Base-by-base conservation (phyloP, 1,140 invertebrate genomes). In the Apocrypta bakeri region DNA sequence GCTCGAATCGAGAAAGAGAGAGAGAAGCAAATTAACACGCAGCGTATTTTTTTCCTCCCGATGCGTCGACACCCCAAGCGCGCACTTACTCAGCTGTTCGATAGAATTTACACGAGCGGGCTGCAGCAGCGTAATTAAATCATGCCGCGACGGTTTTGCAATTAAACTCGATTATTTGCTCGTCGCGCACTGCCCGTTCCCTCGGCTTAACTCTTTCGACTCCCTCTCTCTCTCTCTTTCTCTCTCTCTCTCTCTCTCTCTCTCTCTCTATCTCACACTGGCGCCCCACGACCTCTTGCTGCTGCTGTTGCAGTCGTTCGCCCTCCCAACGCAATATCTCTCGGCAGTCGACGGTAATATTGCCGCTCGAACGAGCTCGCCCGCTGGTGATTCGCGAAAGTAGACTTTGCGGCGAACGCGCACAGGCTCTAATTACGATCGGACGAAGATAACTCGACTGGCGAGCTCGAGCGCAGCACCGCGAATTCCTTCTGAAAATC, bases 101-200 rank as follows among this genome's bases (percentile, higher is more conserved):
- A 37, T 17, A 24, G 48, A 80, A 83, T 83, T 83, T 83, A 83
- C 73, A 14, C 27, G 37, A 1, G 56, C 64, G 37, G 9, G 33
- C 64, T 1, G 48, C 25, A 83, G 83, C 79, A 85, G 80, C 89
- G 90, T 92, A 92, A 92, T 92, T 92, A 92, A 92, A 92, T 92
- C 91, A 92, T 91, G 90, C 90, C 90, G 90, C 69, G 69, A 91
- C 91, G 91, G 90, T 92, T 92, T 92, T 91, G 91, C 91, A 92
- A 92, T 92, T 92, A 92, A 92, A 92, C 91, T 92, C 91, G 91
- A 92, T 92, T 92, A 92, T 92, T 92, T 91, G 91, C 91, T 91
- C 90, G 91, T 91, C 89, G 89, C 89, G 11, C 42, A 85, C 85
- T 87, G 83, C 87, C 87, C 87, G 63, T 66, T 33, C 64, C 66